These are phyloP conservation scores for Hypolimnas misippus DNA, from an alignment of 2,888 invertebrate species.

Conservation along the genomic window DNA sequence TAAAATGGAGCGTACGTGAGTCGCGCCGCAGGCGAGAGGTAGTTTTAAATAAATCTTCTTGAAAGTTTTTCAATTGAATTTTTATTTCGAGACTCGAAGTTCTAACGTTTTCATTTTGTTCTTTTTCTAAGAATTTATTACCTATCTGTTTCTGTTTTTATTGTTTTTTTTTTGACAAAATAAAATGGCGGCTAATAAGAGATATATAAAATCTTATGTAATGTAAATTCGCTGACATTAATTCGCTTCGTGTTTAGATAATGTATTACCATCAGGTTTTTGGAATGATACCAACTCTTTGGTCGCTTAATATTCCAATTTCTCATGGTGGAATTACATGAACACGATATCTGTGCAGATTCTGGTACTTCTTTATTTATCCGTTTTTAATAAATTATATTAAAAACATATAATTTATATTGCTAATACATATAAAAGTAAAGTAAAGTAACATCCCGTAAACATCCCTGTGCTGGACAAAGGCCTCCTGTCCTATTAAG, in stretches of 20 bases:
- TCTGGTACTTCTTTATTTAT: conserved; percentile 14
- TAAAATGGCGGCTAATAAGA: not conserved
- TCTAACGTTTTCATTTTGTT: not conserved
- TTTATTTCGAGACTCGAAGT: not conserved
- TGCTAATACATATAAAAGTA: not conserved
- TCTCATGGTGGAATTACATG: conserved; percentile 21
- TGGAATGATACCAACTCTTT: conserved; percentile 34
- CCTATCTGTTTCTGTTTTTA: not conserved
- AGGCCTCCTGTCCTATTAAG: too few relatives aligned
- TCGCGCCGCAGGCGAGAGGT: not conserved
- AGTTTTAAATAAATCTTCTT: not conserved
- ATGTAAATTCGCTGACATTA: conserved; percentile 14
- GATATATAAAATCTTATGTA: not conserved
- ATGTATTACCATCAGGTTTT: conserved; percentile 31
- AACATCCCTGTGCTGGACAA: too few relatives aligned
- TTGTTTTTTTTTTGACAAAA: not conserved
- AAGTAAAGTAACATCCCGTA: too few relatives aligned
- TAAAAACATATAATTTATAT: not conserved
- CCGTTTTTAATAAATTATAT: not conserved
- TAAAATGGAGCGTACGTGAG: not conserved
- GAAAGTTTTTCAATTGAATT: conserved; percentile 1
- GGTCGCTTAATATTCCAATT: conserved; percentile 30
- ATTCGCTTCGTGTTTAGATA: conserved; percentile 19
- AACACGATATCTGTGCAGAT: conserved; percentile 12
- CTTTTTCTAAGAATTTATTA: not conserved